Base-by-base conservation (phyloP, 2,888 invertebrate genomes). In the Stenodera caucasica region DNA sequence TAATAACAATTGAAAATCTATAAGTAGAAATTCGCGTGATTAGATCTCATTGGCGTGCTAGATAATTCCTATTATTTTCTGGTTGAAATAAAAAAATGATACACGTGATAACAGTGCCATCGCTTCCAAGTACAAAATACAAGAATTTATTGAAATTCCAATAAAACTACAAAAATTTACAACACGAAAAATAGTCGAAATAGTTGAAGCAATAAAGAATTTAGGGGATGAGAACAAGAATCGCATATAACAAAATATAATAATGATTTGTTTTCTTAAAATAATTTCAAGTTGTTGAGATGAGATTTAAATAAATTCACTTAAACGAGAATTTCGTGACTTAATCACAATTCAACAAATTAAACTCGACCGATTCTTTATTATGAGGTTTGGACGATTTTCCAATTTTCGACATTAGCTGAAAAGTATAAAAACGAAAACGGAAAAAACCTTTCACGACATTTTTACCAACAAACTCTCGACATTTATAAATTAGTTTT, bases 71-170 rank as follows among this genome's bases (percentile, higher is more conserved):
- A 50, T 40, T 18, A 52, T 54, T 55, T 53, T 55, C 8, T 18
- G 9, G 18, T 8, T 5, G 11, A 40, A 40, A 18, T 18, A 40
- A 40, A 49, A 56, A 56, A 62, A 56, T 63, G 60, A 66, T 61
- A 61, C 59, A 66, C 58, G 59, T 53, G 62, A 66, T 63, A 63
- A 61, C 57, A 57, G 70, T 69, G 64, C 69, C 69, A 68, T 67
- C 68, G 60, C 53, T 65, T 63, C 57, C 70, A 62, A 52, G 53
- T 58, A 55, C 49, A 57, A 29, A 29, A 29, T 29, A 29, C 6
- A 15, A n/a, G 53, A 55, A 63, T 63, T 63, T 63, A 63, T 59
- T 35, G 58, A 57, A 63, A 63, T 63, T 63, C 63, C 63, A 53
- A 63, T 63, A 63, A 53, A 40, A 55, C 53, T 40, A 21, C 32